Conservation (phyloP, 2,888 invertebrate genomes). For the Trichogramma dendrolimi region DNA sequence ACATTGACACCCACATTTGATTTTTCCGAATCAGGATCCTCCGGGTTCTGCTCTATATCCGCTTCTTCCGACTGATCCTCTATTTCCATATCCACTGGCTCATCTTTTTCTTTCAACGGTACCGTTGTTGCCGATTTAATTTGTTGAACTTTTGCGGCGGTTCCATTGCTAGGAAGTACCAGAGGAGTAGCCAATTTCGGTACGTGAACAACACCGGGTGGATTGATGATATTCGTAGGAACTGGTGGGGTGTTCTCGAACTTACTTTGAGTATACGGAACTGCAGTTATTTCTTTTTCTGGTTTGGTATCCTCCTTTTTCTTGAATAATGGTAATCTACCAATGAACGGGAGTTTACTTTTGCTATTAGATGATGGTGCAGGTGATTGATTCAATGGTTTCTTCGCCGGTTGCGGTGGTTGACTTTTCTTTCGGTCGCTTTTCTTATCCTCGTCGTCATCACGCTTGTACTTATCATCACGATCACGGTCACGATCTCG, state of each 20-base stretch:
- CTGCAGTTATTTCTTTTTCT: conserved; percentile 54
- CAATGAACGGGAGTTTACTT: conserved; percentile 78
- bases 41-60: conserved; percentile 41
- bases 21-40: conserved; percentile 19
- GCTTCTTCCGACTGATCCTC: conserved; percentile 48
- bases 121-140: conserved; percentile 49
- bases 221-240: conserved; percentile 49
- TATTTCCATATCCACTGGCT: conserved; percentile 49
- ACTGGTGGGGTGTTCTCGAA: conserved; percentile 49
- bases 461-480: conserved; percentile 29
- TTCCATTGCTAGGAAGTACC: conserved; percentile 3
- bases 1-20: conserved; percentile 26
- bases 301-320: conserved; percentile 52
- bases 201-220: conserved; percentile 49
- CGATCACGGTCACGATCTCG: conserved; percentile 25
- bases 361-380: conserved; percentile 49
- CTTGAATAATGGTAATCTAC: conserved; percentile 78
- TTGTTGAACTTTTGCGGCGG: conserved; percentile 34
- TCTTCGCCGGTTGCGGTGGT: conserved; percentile 6
- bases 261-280: conserved; percentile 48
- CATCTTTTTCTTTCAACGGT: conserved; percentile 41
- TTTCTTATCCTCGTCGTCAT: conserved; percentile 43
- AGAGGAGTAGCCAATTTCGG: conserved; percentile 48
- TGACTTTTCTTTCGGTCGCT: conserved; percentile 38
- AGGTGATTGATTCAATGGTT: conserved; percentile 35